These are phyloP conservation scores for Drosophila guanche DNA, from an alignment of 1,140 invertebrate genomes.

Conservation along the genomic window DNA sequence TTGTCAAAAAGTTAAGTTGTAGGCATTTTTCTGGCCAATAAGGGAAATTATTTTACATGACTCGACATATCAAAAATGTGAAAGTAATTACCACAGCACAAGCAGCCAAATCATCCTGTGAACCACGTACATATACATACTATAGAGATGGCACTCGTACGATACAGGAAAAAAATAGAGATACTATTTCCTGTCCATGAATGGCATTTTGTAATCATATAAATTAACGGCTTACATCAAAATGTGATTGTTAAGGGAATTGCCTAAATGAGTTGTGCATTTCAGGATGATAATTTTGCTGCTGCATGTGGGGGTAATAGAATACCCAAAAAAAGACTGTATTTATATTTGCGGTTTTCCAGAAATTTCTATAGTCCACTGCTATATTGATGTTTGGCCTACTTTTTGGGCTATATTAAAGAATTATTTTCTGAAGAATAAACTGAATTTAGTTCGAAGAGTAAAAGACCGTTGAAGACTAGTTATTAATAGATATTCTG, in stretches of 20 bases:
- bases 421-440: no score
- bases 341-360: no score
- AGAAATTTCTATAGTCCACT: no score
- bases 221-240: slow-evolving; percentile 25
- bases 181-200: slow-evolving; percentile 2
- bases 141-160: slow-evolving; percentile 8
- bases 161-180: neutral
- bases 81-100: slow-evolving; percentile 51
- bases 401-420: no score
- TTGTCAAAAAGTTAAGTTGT: slow-evolving; percentile 65
- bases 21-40: slow-evolving; percentile 53
- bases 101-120: slow-evolving; percentile 35
- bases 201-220: slow-evolving; percentile 9
- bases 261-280: no score
- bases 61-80: slow-evolving; percentile 37
- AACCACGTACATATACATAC: neutral
- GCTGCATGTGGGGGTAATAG: no score
- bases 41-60: slow-evolving; percentile 58
- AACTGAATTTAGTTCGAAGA: no score
- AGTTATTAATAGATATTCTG: no score
- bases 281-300: no score
- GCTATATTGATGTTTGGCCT: no score
- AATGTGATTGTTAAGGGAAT: slow-evolving; percentile 18
- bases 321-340: no score
- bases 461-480: no score